A percentile compares a stretch with the other conserved stretches of the same genome.
These are phyloP conservation scores for Delichon dasypus DNA, from an alignment of 2,797 vertebrate species.

Conservation along the genomic window DNA sequence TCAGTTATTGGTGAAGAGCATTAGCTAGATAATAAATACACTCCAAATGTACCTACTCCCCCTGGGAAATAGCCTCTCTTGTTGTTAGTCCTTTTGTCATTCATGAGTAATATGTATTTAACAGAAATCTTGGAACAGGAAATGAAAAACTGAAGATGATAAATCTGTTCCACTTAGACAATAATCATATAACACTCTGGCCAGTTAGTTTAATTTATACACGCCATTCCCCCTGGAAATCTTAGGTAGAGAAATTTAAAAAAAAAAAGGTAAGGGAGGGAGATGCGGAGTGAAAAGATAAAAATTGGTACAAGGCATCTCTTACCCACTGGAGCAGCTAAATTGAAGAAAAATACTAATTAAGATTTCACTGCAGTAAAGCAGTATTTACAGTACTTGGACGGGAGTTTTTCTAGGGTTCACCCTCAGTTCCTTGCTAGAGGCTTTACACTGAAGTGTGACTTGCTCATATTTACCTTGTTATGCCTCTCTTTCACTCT, in stretches of 20 bases:
- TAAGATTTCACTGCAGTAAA: slow-evolving; percentile 46
- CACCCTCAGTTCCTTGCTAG: slow-evolving; percentile 40
- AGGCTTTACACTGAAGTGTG: slow-evolving; percentile 8
- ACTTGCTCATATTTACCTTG: slow-evolving; percentile 55
- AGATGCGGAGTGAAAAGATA: neutral
- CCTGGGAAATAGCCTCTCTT: slow-evolving; percentile 19
- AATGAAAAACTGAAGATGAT: slow-evolving; percentile 52
- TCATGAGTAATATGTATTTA: slow-evolving; percentile 48
- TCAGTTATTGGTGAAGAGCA: neutral
- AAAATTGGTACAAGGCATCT: neutral
- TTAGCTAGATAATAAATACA: slow-evolving; percentile 44
- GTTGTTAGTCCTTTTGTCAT: slow-evolving; percentile 36
- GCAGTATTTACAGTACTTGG: slow-evolving; percentile 49
- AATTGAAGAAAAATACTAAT: slow-evolving; percentile 55
- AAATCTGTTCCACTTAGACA: slow-evolving; percentile 38
- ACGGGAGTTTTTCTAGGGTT: neutral
- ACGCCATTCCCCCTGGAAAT: slow-evolving; percentile 27
- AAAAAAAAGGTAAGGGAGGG: neutral
- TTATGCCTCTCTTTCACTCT: neutral
- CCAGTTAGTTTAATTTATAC: slow-evolving; percentile 51
- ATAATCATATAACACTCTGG: slow-evolving; percentile 26
- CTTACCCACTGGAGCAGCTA: slow-evolving; percentile 21
- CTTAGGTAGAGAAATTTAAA: neutral
- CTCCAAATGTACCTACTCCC: neutral
- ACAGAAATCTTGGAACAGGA: slow-evolving; percentile 46